Base-by-base conservation (phyloP, 2,888 invertebrate species). In the Sepioteuthis lessoniana region DNA sequence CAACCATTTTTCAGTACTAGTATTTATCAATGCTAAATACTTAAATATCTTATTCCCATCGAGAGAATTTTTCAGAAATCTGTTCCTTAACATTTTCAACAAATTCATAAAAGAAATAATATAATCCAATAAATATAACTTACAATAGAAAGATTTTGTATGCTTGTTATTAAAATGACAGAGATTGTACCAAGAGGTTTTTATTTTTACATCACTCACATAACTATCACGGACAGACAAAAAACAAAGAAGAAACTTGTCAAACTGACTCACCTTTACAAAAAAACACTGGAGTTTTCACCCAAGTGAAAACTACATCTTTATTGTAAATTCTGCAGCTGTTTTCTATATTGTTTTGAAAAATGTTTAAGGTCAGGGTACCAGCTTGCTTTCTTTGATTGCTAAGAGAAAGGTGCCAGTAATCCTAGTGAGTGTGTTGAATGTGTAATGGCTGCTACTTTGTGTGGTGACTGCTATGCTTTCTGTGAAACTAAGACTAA, bases 391-490 rank as follows among this genome's bases (percentile, higher is more conserved):
- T 76, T 76, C 76, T 76, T 76, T 76, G n/a, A 76, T 76, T 76
- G 13, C 31, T 35, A 19, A 16, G n/a, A 76, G 16, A 76, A 76
- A 35, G 76, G n/a, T 16, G n/a, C 76, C n/a, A 76, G n/a, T n/a
- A 76, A 76, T 76, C 76, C 76, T 76, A 76, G n/a, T 76, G 76
- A 76, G 16, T 76, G n/a, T 76, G 76, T 76, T 76, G 76, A 76
- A 16, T 76, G 76, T 76, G 76, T 76, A 76, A 76, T 76, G 76
- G 76, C 76, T 76, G 76, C 76, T 76, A 76, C 76, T n/a, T 3
- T n/a, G 13, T 35, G 13, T 76, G 76, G n/a, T 35, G 76, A 76
- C 76, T 76, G 76, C 76, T 76, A 76, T 76, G 76, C 35, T 35
- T 76, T 76, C 13, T 16, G n/a, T 19, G n/a, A 76, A 76, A 76